These are phyloP conservation scores for Aradophagus sp. DNA, from an alignment of 1,140 invertebrate genomes.

Conservation along the genomic window DNA sequence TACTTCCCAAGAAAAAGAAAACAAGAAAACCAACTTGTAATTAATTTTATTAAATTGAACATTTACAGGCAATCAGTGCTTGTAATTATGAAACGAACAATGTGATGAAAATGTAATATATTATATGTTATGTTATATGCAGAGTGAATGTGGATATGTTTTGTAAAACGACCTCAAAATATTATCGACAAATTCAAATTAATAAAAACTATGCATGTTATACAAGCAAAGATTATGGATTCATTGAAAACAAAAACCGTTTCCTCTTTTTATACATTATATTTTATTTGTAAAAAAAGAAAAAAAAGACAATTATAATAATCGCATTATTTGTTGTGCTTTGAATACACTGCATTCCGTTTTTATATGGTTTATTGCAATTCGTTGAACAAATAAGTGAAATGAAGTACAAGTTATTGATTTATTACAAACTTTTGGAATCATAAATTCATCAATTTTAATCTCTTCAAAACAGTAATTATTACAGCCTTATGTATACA, in stretches of 20 bases:
- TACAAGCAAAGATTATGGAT: slow-evolving; percentile 24
- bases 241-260: too few species aligned
- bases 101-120: slow-evolving; percentile 47
- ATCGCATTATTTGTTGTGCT: too few species aligned
- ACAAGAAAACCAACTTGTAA: slow-evolving; percentile 13
- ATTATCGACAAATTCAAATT: slow-evolving; percentile 39
- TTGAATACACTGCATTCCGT: too few species aligned
- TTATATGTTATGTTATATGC: slow-evolving; percentile 26
- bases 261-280: slow-evolving; percentile 7
- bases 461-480: too few species aligned
- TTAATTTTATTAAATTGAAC: slow-evolving; percentile 11
- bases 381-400: too few species aligned
- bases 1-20: slow-evolving; percentile 5
- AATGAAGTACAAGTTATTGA: too few species aligned
- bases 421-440: too few species aligned
- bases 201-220: slow-evolving; percentile 56
- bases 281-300: slow-evolving; percentile 31
- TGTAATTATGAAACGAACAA: slow-evolving; percentile 31
- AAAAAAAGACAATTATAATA: too few species aligned
- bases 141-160: slow-evolving; percentile 54
- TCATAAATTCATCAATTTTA: too few species aligned
- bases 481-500: too few species aligned
- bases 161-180: slow-evolving; percentile 51
- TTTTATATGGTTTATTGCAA: too few species aligned
- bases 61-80: slow-evolving; percentile 22